phyloP scores from a whole-genome alignment of 1,140 invertebrate species.

The Lineus longissimus region DNA sequence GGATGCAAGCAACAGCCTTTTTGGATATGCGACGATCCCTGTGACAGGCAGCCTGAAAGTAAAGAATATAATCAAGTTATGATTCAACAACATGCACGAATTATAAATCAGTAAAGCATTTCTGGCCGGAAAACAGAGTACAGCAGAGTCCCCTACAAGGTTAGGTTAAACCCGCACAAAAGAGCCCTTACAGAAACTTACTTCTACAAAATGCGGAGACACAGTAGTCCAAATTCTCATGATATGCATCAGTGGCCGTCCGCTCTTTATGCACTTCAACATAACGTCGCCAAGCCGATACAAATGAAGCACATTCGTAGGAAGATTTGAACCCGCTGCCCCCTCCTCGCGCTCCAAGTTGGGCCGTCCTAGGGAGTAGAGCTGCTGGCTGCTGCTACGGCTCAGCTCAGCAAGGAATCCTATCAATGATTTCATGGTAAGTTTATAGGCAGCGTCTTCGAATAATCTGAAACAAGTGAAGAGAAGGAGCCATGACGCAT shows the following conservation, averaged over 20 bases:
- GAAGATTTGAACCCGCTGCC: conserved; percentile 24
- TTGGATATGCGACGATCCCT: conserved; percentile 84
- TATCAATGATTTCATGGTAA: conserved; percentile 79
- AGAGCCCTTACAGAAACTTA: conserved; percentile 39
- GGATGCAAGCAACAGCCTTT: conserved; percentile 87
- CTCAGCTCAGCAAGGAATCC: conserved; percentile 78
- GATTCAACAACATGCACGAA: neutral
- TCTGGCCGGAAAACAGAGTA: no score
- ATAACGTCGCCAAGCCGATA: conserved; percentile 82
- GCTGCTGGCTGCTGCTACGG: conserved; percentile 73
- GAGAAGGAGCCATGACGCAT: no score
- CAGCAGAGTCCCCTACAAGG: neutral
- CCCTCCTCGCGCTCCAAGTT: conserved; percentile 19
- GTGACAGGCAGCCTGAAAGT: conserved; percentile 77
- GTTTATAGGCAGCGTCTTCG: conserved; percentile 77
- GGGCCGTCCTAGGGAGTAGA: conserved; percentile 55
- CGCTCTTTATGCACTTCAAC: conserved; percentile 78
- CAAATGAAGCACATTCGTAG: conserved; percentile 61
- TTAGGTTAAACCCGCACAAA: neutral
- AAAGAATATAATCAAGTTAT: conserved; percentile 16
- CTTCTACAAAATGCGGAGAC: conserved; percentile 87
- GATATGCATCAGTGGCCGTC: conserved; percentile 80
- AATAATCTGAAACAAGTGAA: conserved; percentile 56
- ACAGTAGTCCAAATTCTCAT: conserved; percentile 86
- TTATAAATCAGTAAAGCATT: neutral